Percentiles rank a stretch among this genome's conserved stretches.
phyloP scores from a whole-genome alignment of 1,140 invertebrate genomes.

The Danaus plexippus region DNA sequence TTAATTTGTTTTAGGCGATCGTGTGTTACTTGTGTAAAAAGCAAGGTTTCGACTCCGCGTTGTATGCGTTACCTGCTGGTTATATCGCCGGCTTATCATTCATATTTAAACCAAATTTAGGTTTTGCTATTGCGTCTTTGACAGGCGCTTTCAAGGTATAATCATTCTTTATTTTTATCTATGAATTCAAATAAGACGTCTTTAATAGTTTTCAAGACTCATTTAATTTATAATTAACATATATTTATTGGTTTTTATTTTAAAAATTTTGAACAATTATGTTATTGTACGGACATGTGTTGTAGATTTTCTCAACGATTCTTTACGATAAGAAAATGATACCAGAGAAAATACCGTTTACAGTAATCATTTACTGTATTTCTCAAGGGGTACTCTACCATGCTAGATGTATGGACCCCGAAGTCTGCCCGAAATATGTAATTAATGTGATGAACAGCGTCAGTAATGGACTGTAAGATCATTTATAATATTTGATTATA shows the following conservation, averaged over 20 bases:
- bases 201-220: too few species aligned
- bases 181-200: too few species aligned
- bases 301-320: conserved; percentile 52
- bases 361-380: conserved; percentile 56
- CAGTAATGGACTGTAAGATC: conserved; percentile 55
- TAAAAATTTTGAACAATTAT: too few species aligned
- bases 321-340: conserved; percentile 66
- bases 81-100: conserved; percentile 63
- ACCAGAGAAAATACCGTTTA: conserved; percentile 49
- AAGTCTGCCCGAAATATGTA: conserved; percentile 59
- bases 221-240: too few species aligned
- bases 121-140: conserved; percentile 50
- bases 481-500: not conserved
- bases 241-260: too few species aligned
- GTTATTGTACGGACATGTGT: too few species aligned
- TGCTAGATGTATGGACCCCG: conserved; percentile 51
- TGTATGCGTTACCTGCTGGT: conserved; percentile 65
- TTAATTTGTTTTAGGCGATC: conserved; percentile 50
- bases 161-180: not conserved
- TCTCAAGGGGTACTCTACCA: conserved; percentile 63
- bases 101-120: conserved; percentile 57
- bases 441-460: conserved; percentile 55
- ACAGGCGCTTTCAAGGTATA: conserved; percentile 55
- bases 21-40: conserved; percentile 62
- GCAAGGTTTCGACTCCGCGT: conserved; percentile 46